These are phyloP conservation scores for Oreonectes daqikongensis DNA, from an alignment of 2,797 vertebrate genomes.

Conservation along the genomic window DNA sequence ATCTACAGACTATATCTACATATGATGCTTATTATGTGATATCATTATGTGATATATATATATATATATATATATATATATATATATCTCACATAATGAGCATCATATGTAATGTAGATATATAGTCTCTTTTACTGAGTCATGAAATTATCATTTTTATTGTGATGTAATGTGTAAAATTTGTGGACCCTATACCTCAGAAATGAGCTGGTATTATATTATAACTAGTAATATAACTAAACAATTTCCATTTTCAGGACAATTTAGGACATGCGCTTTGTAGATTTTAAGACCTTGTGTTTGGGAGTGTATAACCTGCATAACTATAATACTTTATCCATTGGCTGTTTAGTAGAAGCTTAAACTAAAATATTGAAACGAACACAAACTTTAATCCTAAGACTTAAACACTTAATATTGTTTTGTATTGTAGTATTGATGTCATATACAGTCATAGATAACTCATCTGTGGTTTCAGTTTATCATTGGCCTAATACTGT, in stretches of 20 bases:
- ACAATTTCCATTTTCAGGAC: no score
- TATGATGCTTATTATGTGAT: no score
- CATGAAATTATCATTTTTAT: neutral
- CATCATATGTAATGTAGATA: neutral
- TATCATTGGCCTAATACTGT: slow-evolving; percentile 2
- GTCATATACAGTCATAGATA: neutral
- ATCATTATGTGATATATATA: neutral
- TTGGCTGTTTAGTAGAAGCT: neutral
- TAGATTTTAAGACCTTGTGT: no score
- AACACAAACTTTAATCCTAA: no score
- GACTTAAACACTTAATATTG: no score
- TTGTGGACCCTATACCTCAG: neutral
- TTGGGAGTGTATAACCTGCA: no score
- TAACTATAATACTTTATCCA: no score
- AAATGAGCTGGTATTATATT: slow-evolving; percentile 11
- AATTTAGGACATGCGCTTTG: no score
- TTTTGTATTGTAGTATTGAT: no score
- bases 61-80: neutral
- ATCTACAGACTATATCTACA: no score
- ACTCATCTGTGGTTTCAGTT: neutral
- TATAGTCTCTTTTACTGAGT: neutral
- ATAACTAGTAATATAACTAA: neutral
- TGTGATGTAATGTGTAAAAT: neutral
- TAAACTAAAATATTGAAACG: no score
- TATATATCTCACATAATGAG: neutral